Base-by-base conservation (phyloP, 2,113 vertebrate genomes). In the Dipodomys spectabilis region DNA sequence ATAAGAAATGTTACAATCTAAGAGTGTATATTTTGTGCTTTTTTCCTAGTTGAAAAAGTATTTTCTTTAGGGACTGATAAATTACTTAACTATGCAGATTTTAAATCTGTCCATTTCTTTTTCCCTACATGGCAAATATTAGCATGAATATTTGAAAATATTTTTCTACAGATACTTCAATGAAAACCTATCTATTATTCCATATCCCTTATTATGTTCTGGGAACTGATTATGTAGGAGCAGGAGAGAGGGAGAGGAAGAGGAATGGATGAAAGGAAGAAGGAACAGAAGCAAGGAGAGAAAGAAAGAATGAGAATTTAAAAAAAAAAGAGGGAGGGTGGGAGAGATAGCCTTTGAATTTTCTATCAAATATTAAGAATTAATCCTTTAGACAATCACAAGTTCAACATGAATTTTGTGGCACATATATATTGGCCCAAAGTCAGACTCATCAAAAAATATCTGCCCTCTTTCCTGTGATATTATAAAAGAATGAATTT, bases 1-100 rank as follows among this genome's bases (percentile, higher is more conserved):
- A 82, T 60, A 90, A 35, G 12, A 72, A 88, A 75, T 2, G 73
- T 65, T 62, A 64, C 3, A 80, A 4, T 92, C 79, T 67, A 92
- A 75, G 3, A 60, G 0, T 15, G 39, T 78, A n/a, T 65, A 75
- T 53, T 35, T 82, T n/a, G 20, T 74, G 68, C 28, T 53, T 16
- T 16, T 71, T 12, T 22, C 25, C 0, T 81, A 67, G 11, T 81
- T 84, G 0, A 57, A 92, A 86, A 57, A 32, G 30, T 15, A 22
- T 0, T 2, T 84, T 28, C 20, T 89, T 72, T 80, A 25, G 27
- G 64, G 2, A 16, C 81, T 30, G 45, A 6, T 32, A 64, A 11
- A 86, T 79, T 71, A 53, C 7, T 75, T 73, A 39, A 0, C 15
- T 89, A 88, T 84, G 73, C 6, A 72, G 60, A 30, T 57, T 93